Percentiles rank a stretch among this genome's conserved stretches.
These are phyloP conservation scores for Schizotus pectinicornis DNA, from an alignment of 2,888 invertebrate species.

Conservation along the genomic window DNA sequence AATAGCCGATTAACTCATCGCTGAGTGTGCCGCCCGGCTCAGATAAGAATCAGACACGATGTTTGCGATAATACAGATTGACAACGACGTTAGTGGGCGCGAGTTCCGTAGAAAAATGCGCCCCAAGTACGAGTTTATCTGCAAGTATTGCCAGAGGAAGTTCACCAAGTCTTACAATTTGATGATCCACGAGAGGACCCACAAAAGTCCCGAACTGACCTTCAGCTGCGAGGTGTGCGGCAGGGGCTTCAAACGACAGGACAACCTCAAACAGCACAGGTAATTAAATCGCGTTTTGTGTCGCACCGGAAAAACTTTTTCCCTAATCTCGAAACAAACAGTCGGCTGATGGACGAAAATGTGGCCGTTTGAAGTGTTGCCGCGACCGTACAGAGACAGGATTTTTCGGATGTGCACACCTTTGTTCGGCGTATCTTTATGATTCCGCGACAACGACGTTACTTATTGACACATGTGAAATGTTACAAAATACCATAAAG, in stretches of 20 bases:
- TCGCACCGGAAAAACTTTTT: too few species aligned
- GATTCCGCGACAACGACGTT: not conserved
- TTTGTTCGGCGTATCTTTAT: not conserved
- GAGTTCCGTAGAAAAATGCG: conserved; percentile 88
- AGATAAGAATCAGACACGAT: conserved; percentile 63
- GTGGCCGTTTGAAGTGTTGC: too few species aligned
- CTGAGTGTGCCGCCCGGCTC: conserved; percentile 17
- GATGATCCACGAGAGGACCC: conserved; percentile 97
- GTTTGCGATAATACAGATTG: conserved; percentile 91
- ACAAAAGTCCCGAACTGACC: conserved; percentile 94
- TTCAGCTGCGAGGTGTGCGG: conserved; percentile 98
- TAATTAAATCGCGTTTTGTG: conserved; percentile 51
- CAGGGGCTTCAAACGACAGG: conserved; percentile 97
- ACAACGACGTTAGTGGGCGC: conserved; percentile 84
- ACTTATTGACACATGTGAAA: conserved; percentile 1
- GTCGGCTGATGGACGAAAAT: too few species aligned
- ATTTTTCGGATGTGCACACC: too few species aligned
- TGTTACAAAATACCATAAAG: conserved; percentile 1
- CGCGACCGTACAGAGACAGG: too few species aligned
- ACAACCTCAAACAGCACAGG: conserved; percentile 95
- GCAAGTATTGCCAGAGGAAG: conserved; percentile 96
- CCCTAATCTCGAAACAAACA: too few species aligned
- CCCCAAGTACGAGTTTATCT: conserved; percentile 97
- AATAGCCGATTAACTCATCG: conserved; percentile 32
- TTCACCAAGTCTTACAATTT: conserved; percentile 99